A percentile compares a stretch with the other conserved stretches of the same genome.
phyloP scores from a whole-genome alignment of 2,113 vertebrate genomes.

The Atlantisia rogersi region DNA sequence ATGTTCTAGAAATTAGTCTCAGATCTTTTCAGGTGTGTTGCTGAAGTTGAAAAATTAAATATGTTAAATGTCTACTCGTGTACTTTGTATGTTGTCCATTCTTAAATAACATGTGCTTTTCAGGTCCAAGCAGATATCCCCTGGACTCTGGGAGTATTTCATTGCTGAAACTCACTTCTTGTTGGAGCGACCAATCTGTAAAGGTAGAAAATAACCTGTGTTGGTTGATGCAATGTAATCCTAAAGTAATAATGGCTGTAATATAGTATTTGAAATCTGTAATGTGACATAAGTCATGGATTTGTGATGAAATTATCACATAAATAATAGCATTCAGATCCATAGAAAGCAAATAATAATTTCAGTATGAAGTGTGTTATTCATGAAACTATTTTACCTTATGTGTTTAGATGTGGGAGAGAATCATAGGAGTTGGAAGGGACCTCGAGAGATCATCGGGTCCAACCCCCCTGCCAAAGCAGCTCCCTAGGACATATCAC shows the following conservation, averaged over 20 bases:
- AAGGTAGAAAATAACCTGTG: constrained; percentile 67
- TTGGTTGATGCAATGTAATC: neutral
- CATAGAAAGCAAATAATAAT: neutral
- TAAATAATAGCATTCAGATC: neutral
- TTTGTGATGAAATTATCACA: neutral
- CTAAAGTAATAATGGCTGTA: neutral
- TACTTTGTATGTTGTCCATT: neutral
- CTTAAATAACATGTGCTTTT: neutral
- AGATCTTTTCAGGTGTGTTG: neutral
- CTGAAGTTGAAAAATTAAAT: neutral
- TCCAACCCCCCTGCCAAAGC: too few species aligned
- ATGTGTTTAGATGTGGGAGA: neutral
- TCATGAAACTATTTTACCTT: neutral
- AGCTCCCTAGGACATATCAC: too few species aligned
- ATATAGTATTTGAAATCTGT: neutral
- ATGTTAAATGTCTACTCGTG: neutral
- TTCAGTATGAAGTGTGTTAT: neutral
- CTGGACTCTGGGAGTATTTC: constrained; percentile 32
- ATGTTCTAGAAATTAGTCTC: neutral
- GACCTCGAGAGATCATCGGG: too few species aligned
- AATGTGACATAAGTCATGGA: neutral
- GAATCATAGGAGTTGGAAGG: too few species aligned
- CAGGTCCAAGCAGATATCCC: constrained; percentile 52
- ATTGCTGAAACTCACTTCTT: constrained; percentile 71
- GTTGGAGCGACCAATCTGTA: constrained; percentile 78